Conservation (phyloP, 2,113 vertebrate genomes). For the Chaetodon trifascialis region DNA sequence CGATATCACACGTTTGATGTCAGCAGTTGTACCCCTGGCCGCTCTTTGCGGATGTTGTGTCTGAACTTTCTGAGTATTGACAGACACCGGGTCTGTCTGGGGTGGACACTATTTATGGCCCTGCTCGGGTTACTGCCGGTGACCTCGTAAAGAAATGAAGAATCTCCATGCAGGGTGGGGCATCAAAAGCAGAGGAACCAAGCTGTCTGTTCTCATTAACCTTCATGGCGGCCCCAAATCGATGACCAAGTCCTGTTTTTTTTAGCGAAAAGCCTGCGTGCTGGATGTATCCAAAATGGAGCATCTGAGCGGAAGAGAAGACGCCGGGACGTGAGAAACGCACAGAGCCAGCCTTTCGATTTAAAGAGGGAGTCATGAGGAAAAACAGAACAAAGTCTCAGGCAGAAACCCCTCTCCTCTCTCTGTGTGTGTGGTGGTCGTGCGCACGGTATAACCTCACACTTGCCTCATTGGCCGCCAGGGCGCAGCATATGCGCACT, state of each 20-base stretch:
- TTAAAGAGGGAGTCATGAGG: background rate
- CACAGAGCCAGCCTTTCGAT: background rate
- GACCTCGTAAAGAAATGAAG: constrained; percentile 79
- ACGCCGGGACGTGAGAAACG: background rate
- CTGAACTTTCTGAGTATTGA: constrained; percentile 77
- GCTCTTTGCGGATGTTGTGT: constrained; percentile 73
- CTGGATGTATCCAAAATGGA: constrained; percentile 22
- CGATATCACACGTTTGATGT: constrained; percentile 39
- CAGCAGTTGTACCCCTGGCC: constrained; percentile 24
- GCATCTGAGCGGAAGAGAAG: constrained; percentile 4
- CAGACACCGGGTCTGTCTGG: constrained; percentile 74
- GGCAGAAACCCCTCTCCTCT: background rate
- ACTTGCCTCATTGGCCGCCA: constrained; percentile 5
- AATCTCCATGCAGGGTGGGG: constrained; percentile 55
- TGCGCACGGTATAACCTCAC: background rate
- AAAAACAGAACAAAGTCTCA: constrained; percentile 1
- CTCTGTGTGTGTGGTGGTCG: background rate
- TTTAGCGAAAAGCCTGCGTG: constrained; percentile 19
- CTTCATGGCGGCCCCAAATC: constrained; percentile 65
- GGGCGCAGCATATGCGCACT: constrained; percentile 4
- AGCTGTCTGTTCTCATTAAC: constrained; percentile 75
- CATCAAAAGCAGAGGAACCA: constrained; percentile 71
- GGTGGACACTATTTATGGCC: constrained; percentile 81
- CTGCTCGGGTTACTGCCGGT: constrained; percentile 76
- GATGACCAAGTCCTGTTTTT: constrained; percentile 53